Conservation (phyloP, 2,113 vertebrate genomes). For the Lontra canadensis region DNA sequence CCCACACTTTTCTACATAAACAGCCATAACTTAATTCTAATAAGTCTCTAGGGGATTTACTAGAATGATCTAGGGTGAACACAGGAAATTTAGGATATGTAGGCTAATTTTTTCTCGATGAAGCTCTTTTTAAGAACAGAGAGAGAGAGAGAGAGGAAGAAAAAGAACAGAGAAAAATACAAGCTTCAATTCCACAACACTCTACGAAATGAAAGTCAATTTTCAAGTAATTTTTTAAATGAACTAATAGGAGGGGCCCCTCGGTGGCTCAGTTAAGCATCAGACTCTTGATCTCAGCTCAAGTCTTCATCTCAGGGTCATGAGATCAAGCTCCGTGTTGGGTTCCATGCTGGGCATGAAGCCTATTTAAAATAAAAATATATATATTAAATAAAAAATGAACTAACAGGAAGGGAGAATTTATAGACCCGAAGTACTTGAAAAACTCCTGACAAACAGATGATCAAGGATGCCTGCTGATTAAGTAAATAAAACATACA, state of each 20-base stretch:
- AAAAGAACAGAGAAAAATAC: conserved; percentile 45
- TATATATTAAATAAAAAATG: background rate
- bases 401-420: background rate
- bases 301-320: background rate
- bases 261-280: background rate
- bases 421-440: background rate
- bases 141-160: background rate
- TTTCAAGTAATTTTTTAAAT: conserved; percentile 53
- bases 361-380: background rate
- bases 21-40: background rate
- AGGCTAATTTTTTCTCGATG: conserved; percentile 25
- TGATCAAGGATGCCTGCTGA: background rate
- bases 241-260: background rate
- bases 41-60: background rate
- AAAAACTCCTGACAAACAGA: background rate
- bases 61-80: background rate
- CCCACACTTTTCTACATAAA: background rate
- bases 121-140: conserved; percentile 46
- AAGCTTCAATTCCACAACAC: background rate
- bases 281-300: background rate
- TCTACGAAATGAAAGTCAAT: conserved; percentile 68
- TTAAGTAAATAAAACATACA: background rate
- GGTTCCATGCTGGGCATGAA: background rate
- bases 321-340: background rate
- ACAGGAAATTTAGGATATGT: background rate